Evolutionary conservation across 2,113 vertebrate genomes (phyloP).

Genomic region (Rousettus leschenaultii): DNA sequence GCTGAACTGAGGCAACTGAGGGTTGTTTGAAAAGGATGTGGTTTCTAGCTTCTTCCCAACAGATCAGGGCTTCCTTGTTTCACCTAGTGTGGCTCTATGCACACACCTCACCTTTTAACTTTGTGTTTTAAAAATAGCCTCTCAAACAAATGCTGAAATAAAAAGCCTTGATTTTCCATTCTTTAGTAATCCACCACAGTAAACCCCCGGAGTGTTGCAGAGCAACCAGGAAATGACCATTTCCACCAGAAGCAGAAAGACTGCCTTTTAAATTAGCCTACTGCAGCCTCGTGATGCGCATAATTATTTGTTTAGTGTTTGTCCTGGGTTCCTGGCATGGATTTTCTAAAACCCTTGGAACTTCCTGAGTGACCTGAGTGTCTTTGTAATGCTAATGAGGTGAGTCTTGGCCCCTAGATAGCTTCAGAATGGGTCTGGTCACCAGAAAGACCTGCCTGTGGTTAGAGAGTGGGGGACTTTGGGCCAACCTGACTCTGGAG

Average conservation of each 20-base stretch:
- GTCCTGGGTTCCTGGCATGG: background rate
- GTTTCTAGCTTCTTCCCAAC: background rate
- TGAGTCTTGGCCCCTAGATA: background rate
- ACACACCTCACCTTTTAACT: background rate
- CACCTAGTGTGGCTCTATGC: background rate
- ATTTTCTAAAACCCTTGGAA: background rate
- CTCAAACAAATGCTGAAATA: background rate
- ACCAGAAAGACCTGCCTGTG: background rate
- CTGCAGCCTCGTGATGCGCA: background rate
- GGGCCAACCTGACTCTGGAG: background rate
- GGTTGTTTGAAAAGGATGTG: accelerated
- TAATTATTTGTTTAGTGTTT: background rate
- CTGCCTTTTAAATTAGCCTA: background rate
- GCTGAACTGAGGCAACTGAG: background rate
- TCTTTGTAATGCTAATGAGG: background rate
- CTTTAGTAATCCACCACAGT: background rate
- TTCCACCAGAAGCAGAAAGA: background rate
- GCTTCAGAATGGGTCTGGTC: background rate
- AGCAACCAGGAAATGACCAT: background rate
- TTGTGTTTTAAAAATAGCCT: background rate
- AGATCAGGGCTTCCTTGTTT: background rate
- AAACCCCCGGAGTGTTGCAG: background rate
- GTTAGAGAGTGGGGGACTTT: background rate
- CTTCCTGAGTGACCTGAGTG: background rate
- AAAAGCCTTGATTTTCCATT: background rate